Evolutionary conservation across 2,888 invertebrate genomes (phyloP), one percentile per base, ranked within the genome.

Genomic region (Drosophila macrospina): DNA sequence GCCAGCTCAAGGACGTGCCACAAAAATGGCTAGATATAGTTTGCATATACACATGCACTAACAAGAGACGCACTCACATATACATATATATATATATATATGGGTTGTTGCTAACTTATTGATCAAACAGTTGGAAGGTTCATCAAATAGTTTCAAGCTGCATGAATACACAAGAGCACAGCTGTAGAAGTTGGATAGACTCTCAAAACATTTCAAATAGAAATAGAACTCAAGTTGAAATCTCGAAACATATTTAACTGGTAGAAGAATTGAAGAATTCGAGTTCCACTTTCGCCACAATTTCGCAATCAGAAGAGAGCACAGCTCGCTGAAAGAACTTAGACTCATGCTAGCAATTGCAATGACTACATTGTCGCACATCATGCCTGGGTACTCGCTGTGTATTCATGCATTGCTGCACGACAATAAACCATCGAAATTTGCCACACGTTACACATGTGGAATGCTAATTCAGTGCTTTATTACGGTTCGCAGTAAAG

Each of bases 111-210:
- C 13, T 26, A 28, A 24, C 20, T 57, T 76, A 76, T 76, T 77
- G 77, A 79, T 80, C 77, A 77, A 80, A 75, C 80, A 68, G 48
- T 15, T 36, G 42, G 47, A 20, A 52, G 50, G 44, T 54, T 55
- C 28, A 63, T 75, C 36, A 57, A 57, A 74, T 36, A 68, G 50
- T 37, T 63, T 44, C 42, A 50, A 45, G 41, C 28, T 68, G 36
- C 48, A 57, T 44, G 44, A 57, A 44, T 37, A 44, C 24, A 45
- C 26, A 48, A 28, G 5, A 26, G 11, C 39, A 10, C 10, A 10
- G 15, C 10, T 5, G 5, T 28, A 2, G 15, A 28, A 7, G 7
- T 28, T 6, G 5, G 3, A 26, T 28, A 8, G 8, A 2, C n/a
- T n/a, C n/a, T n/a, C n/a, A n/a, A n/a, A n/a, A n/a, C 28, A 28